Percentiles rank a stretch among this genome's conserved stretches.
These are phyloP conservation scores for Halictus quadricinctus DNA, from an alignment of 2,888 invertebrate species.

Conservation along the genomic window DNA sequence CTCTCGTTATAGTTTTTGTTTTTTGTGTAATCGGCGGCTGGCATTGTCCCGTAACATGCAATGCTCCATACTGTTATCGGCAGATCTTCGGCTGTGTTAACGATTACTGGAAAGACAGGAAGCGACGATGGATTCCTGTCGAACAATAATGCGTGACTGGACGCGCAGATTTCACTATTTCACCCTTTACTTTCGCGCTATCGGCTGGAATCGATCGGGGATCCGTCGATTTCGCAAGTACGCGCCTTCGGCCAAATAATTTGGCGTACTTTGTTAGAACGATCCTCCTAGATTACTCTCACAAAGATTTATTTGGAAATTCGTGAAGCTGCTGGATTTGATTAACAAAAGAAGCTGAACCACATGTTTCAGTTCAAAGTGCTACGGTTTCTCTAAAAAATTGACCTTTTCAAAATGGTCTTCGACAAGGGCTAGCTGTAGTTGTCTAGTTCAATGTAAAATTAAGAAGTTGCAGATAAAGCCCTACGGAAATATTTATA, in stretches of 20 bases:
- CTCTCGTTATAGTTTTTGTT: conserved; percentile 21
- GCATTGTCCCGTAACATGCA: conserved; percentile 27
- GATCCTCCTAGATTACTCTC: too few species aligned
- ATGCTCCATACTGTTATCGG: neutral
- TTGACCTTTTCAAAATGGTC: too few species aligned
- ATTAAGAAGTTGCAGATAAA: too few species aligned
- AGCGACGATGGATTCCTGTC: conserved; percentile 9
- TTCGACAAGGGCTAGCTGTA: too few species aligned
- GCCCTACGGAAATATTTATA: too few species aligned
- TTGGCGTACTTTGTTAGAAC: too few species aligned
- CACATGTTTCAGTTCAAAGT: too few species aligned
- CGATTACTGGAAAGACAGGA: conserved; percentile 21
- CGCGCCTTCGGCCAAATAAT: too few species aligned
- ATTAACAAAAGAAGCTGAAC: neutral
- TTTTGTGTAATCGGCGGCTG: conserved; percentile 6
- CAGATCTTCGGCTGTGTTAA: neutral
- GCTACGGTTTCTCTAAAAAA: too few species aligned
- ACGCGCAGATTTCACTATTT: neutral
- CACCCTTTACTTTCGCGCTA: neutral
- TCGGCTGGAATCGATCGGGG: neutral
- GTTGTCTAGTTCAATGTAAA: too few species aligned
- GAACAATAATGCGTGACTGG: conserved; percentile 22
- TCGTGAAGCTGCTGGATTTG: too few species aligned
- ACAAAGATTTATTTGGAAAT: too few species aligned
- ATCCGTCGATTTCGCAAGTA: neutral